Evolutionary conservation across 2,888 invertebrate genomes (phyloP).

Genomic region (Vanessa cardui): DNA sequence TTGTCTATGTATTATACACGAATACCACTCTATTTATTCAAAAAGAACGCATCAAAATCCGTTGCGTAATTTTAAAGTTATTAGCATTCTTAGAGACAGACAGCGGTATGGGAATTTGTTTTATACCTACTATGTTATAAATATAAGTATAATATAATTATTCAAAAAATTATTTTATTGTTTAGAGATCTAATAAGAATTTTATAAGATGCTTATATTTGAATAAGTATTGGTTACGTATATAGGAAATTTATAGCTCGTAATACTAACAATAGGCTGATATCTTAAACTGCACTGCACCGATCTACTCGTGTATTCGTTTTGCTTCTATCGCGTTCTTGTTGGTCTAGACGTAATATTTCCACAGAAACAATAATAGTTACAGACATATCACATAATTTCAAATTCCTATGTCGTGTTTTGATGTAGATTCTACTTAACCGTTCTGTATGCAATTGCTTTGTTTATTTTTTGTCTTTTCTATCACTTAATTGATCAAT

Average conservation of each 20-base stretch:
- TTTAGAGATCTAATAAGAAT: too few species aligned
- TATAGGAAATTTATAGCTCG: slow-evolving; percentile 62
- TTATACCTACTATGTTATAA: too few species aligned
- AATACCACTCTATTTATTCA: too few species aligned
- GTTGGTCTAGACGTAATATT: slow-evolving; percentile 77
- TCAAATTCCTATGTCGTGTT: slow-evolving; percentile 27
- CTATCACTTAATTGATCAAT: neutral
- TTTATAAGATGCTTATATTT: too few species aligned
- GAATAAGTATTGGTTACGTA: neutral
- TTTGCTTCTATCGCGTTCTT: slow-evolving; percentile 73
- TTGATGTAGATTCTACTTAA: slow-evolving; percentile 6
- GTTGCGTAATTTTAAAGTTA: too few species aligned
- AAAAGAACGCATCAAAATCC: too few species aligned
- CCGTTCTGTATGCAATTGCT: neutral
- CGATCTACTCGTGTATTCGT: slow-evolving; percentile 52
- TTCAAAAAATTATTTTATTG: too few species aligned
- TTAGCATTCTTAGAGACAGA: too few species aligned
- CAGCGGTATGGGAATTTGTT: too few species aligned
- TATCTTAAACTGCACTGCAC: slow-evolving; percentile 52
- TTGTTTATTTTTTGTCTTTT: neutral
- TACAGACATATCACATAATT: slow-evolving; percentile 58
- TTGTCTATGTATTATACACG: too few species aligned
- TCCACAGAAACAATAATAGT: slow-evolving; percentile 62
- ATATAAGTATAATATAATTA: too few species aligned
- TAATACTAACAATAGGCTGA: slow-evolving; percentile 79